These are phyloP conservation scores for Diabrotica virgifera DNA, from an alignment of 1,140 invertebrate species.

Conservation along the genomic window DNA sequence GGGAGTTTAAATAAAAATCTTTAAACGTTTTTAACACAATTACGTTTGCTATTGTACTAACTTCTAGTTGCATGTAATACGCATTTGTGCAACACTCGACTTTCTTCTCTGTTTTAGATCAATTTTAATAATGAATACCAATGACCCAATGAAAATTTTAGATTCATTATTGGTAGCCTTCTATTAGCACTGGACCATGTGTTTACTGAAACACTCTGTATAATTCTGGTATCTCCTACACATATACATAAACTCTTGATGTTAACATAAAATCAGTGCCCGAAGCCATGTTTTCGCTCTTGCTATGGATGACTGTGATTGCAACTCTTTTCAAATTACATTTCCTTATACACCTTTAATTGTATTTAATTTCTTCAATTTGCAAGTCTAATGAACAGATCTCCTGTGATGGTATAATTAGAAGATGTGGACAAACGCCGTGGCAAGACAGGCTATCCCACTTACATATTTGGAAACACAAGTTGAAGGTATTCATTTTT, in stretches of 20 bases:
- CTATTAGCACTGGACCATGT: too few species aligned
- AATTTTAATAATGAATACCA: too few species aligned
- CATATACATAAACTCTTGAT: background rate
- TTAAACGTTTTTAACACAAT: too few species aligned
- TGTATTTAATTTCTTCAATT: constrained; percentile 19
- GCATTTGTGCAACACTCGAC: too few species aligned
- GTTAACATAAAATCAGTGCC: background rate
- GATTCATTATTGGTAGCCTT: too few species aligned
- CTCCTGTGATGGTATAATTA: constrained; percentile 30
- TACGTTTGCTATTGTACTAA: too few species aligned
- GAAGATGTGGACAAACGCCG: constrained; percentile 23
- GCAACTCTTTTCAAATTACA: constrained; percentile 8
- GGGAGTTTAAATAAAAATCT: too few species aligned
- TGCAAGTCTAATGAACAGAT: constrained; percentile 28
- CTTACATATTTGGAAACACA: constrained; percentile 33
- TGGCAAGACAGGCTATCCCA: constrained; percentile 30
- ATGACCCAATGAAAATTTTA: too few species aligned
- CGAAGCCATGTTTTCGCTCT: background rate
- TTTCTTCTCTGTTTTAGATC: too few species aligned
- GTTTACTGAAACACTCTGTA: background rate
- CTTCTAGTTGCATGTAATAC: too few species aligned
- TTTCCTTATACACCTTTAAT: constrained; percentile 24
- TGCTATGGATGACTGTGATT: background rate
- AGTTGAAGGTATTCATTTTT: constrained; percentile 9
- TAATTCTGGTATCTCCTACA: background rate